phyloP scores from a whole-genome alignment of 2,797 vertebrate species.

The Crenuchus spilurus region DNA sequence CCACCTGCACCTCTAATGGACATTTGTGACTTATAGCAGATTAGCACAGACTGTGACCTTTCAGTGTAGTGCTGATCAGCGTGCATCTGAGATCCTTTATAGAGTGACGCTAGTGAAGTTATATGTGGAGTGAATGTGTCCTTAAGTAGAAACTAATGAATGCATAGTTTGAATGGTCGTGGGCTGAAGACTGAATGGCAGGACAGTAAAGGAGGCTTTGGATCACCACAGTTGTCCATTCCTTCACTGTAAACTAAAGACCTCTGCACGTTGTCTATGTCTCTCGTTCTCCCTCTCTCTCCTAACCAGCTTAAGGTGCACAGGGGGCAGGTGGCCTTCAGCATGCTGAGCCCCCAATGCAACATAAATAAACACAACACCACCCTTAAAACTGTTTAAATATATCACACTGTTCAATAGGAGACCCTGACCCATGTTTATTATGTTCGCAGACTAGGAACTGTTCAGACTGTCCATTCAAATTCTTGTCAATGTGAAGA shows the following conservation, averaged over 20 bases:
- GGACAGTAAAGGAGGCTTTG: slow-evolving; percentile 48
- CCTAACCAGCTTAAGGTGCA: slow-evolving; percentile 39
- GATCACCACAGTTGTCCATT: slow-evolving; percentile 77
- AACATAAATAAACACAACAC: neutral
- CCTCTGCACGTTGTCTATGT: too few species aligned
- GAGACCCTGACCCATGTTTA: neutral
- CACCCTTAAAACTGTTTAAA: neutral
- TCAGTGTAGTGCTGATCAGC: neutral
- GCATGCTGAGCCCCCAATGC: neutral
- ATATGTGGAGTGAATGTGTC: slow-evolving; percentile 74
- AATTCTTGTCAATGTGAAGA: slow-evolving; percentile 45
- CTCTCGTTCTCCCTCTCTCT: neutral
- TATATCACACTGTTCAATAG: slow-evolving; percentile 20
- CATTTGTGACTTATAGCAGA: slow-evolving; percentile 74
- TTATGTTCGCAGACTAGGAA: too few species aligned
- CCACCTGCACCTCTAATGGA: slow-evolving; percentile 72
- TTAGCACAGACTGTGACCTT: slow-evolving; percentile 67
- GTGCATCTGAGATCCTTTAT: slow-evolving; percentile 46
- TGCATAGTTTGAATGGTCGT: slow-evolving; percentile 78
- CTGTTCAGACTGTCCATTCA: slow-evolving; percentile 32
- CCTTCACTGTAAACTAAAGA: slow-evolving; percentile 65
- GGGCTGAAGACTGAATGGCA: slow-evolving; percentile 61
- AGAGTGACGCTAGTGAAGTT: slow-evolving; percentile 77
- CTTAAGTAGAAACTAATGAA: slow-evolving; percentile 70
- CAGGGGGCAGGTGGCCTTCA: slow-evolving; percentile 26